Base-by-base conservation (phyloP, 2,797 vertebrate species). In the Arrhamphus sclerolepis region DNA sequence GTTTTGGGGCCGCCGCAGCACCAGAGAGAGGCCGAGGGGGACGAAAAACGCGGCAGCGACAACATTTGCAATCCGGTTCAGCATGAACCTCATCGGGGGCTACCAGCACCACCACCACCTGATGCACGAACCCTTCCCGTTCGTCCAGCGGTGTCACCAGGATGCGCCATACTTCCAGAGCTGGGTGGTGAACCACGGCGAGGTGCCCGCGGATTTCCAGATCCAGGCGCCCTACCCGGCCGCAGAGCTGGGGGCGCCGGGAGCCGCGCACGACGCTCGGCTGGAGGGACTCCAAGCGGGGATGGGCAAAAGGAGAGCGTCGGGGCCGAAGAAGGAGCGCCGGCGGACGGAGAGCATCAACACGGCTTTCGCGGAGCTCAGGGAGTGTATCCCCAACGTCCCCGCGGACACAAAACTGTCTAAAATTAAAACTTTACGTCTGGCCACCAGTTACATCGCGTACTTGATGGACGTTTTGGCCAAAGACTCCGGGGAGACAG, bases 391-490 rank as follows among this genome's bases (percentile, higher is more conserved):
- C 70, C 95, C 95, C 53, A 96, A 96, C 72, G 95, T 96, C 2
- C 95, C 95, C 0, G 94, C 94, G 0, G 95, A 96, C 86, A 96
- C 95, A 2, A 96, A 96, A 70, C 91, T 96, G 75, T 96, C 95
- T 7, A 96, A 96, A 75, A 96, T 96, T 56, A 96, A 96, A 79
- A 96, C 95, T 2, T 81, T 96, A 43, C 92, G 95, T 46, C 88
- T 96, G 65, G 95, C 95, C 31, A 96, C 95, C 64, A 95, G 94
- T 70, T 96, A 96, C 87, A 96, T 96, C 79, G 93, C 93, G 60
- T 96, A 96, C 68, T 87, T 96, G 78, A 96, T 96, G 95, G 95
- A 96, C 71, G 95, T 98, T 60, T 87, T 98, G 89, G 95, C 95
- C 78, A 96, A 95, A 76, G 96, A 97, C 87, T 89, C 92, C 47